phyloP scores from a whole-genome alignment of 2,888 invertebrate species.

The Seladonia tumulorum region DNA sequence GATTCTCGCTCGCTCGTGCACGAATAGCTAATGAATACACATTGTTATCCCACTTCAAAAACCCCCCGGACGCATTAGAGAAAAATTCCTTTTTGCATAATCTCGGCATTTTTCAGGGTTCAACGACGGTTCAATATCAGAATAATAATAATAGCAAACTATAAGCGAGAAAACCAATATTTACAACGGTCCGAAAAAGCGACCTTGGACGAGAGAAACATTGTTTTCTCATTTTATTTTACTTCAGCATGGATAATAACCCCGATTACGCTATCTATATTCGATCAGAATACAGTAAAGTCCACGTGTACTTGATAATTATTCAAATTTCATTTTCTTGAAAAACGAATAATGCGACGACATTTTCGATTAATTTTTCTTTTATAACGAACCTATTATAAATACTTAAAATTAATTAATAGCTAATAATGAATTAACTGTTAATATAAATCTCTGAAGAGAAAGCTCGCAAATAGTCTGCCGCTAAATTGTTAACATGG shows the following conservation, averaged over 20 bases:
- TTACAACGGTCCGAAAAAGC: background rate
- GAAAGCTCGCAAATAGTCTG: background rate
- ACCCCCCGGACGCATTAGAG: background rate
- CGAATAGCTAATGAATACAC: background rate
- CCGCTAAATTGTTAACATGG: constrained; percentile 15
- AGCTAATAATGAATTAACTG: no score
- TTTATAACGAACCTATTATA: background rate
- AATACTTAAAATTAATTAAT: no score
- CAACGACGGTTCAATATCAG: background rate
- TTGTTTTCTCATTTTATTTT: background rate
- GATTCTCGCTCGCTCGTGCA: background rate
- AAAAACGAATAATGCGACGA: background rate
- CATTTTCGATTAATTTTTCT: background rate
- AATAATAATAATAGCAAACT: background rate
- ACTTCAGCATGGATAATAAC: background rate
- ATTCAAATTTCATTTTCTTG: background rate
- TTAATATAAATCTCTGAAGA: background rate
- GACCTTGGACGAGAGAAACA: background rate
- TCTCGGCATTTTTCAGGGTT: background rate
- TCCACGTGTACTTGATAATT: background rate
- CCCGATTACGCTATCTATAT: background rate
- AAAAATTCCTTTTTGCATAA: background rate
- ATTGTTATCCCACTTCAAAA: background rate
- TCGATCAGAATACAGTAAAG: background rate
- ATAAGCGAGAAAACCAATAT: background rate